These are phyloP conservation scores for Myathropa florea DNA, from an alignment of 2,888 invertebrate species.

Conservation along the genomic window DNA sequence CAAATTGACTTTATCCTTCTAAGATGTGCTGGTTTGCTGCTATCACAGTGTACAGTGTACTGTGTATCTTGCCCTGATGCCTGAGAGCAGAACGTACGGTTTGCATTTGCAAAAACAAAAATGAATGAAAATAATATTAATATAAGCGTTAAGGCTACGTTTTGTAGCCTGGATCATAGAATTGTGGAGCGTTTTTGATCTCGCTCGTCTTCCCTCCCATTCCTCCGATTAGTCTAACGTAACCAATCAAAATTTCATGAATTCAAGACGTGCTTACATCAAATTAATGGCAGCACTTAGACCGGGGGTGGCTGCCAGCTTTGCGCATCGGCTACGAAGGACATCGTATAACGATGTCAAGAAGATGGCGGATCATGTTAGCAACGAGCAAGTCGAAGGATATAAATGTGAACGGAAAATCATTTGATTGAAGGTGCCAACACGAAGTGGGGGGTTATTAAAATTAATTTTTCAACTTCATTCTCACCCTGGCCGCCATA, in stretches of 20 bases:
- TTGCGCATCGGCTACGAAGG: background rate
- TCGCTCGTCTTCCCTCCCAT: background rate
- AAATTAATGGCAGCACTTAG: conserved; percentile 43
- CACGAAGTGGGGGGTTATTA: conserved; percentile 36
- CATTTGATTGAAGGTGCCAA: conserved; percentile 50
- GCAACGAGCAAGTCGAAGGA: conserved; percentile 3
- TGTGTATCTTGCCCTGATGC: background rate
- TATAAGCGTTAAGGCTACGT: conserved; percentile 29
- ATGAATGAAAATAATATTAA: conserved; percentile 39
- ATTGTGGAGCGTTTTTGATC: conserved; percentile 23
- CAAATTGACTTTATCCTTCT: conserved; percentile 36
- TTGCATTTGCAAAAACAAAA: conserved; percentile 53
- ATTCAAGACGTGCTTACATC: conserved; percentile 62
- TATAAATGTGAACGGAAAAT: conserved; percentile 15
- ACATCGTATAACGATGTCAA: background rate
- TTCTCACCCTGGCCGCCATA: background rate
- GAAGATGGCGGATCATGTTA: background rate
- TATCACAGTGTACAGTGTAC: background rate
- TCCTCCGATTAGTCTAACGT: conserved; percentile 53
- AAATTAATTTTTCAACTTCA: conserved; percentile 48
- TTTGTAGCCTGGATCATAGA: conserved; percentile 24
- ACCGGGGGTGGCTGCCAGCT: background rate
- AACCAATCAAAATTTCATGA: conserved; percentile 64
- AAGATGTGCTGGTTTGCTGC: conserved; percentile 17
- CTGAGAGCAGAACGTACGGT: background rate